phyloP scores from a whole-genome alignment of 1,140 invertebrate genomes.

The Philopotamus ludificatus region DNA sequence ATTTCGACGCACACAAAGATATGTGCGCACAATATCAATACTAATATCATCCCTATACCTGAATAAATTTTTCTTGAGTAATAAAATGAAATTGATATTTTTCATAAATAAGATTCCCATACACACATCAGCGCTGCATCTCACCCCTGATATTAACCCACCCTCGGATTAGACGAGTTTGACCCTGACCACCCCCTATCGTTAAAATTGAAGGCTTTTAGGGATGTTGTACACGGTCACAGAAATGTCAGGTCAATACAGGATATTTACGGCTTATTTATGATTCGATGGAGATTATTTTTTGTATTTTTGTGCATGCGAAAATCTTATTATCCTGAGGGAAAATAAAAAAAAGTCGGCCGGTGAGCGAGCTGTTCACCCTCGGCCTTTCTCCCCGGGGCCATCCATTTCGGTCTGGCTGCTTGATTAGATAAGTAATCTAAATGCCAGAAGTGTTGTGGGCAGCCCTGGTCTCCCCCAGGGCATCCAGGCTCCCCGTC shows the following conservation, averaged over 20 bases:
- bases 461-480: slow-evolving; percentile 6
- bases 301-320: not conserved
- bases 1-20: no score
- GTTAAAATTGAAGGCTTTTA: slow-evolving; percentile 32
- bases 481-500: not conserved
- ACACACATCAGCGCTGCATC: not conserved
- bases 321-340: no score
- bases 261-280: no score
- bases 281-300: not conserved
- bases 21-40: no score
- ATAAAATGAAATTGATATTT: no score
- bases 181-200: slow-evolving; percentile 34
- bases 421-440: slow-evolving; percentile 42
- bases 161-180: slow-evolving; percentile 32
- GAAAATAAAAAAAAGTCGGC: no score
- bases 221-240: not conserved
- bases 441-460: slow-evolving; percentile 40
- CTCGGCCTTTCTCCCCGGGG: slow-evolving; percentile 5
- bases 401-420: slow-evolving; percentile 9
- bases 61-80: no score
- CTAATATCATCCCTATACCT: no score
- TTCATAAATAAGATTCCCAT: no score
- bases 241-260: not conserved
- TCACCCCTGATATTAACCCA: not conserved
- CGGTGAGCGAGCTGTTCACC: not conserved